Evolutionary conservation across 2,113 vertebrate genomes (phyloP).

Genomic region (Cynoglossus semilaevis): DNA sequence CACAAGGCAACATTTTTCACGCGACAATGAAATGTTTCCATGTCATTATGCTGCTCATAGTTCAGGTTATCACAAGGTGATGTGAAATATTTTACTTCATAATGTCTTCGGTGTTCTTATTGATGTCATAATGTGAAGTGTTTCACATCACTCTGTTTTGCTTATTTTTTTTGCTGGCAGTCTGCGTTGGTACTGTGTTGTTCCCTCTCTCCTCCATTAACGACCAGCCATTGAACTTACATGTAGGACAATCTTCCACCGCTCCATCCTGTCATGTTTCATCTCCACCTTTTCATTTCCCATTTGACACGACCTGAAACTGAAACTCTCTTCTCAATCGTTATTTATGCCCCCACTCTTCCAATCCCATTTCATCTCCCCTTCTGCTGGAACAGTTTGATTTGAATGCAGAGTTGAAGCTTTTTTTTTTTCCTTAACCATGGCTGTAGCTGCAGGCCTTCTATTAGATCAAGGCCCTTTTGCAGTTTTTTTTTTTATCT

Average conservation of each 20-base stretch:
- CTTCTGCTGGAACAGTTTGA: conserved; percentile 50
- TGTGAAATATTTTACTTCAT: no score
- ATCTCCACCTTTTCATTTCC: neutral
- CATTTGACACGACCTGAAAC: conserved; percentile 7
- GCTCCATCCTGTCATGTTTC: neutral
- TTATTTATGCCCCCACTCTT: conserved; percentile 26
- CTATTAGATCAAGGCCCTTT: conserved; percentile 53
- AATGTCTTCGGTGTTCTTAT: no score
- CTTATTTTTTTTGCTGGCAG: no score
- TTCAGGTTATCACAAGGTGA: no score
- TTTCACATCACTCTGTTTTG: no score
- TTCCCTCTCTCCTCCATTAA: neutral
- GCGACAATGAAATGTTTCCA: no score
- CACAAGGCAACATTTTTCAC: no score
- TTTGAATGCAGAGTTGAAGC: conserved; percentile 53
- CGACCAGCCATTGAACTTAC: neutral
- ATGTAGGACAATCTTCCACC: neutral
- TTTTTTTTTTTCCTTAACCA: conserved; percentile 25
- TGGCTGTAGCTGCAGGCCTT: conserved; percentile 42
- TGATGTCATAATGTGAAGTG: no score
- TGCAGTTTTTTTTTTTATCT: conserved; percentile 49
- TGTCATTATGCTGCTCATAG: no score
- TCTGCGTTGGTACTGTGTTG: no score
- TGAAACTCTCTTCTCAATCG: neutral
- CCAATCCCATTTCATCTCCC: conserved; percentile 49